Base-by-base conservation (phyloP, 35 echinoderm and acorn worm genomes). In the Patiria miniata region DNA sequence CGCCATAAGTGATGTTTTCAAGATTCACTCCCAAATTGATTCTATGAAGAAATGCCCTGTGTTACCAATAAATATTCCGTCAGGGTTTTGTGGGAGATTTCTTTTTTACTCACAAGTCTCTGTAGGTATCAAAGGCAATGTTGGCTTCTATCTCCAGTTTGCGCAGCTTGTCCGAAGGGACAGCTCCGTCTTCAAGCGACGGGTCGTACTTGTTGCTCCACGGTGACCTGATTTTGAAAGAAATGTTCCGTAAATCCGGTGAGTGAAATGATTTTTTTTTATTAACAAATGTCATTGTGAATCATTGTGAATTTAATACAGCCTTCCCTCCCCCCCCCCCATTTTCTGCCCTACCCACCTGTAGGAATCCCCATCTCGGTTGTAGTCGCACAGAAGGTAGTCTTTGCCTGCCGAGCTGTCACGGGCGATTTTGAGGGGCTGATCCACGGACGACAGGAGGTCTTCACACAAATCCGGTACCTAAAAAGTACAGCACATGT, bases 361-460 rank as follows among this genome's bases (percentile, higher is more conserved):
- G 92, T 94, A 97, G 7, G 95, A 97, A 80, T 97, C 95, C 21
- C 92, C 95, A 82, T 97, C 95, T 91, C 95, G 94, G 89, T 97
- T 97, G 53, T 97, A 97, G 82, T 97, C 95, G 83, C 95, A 97
- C 77, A 97, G 52, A 61, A 97, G 65, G 85, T 97, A 97, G 39
- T 97, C 95, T 76, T 97, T 97, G 36, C 95, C 95, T 1, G 86
- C 87, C 51, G 37, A 36, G 52, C 87, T 93, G 57, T 97, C 95
- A 53, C 92, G 77, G 29, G 95, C 95, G 15, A 97, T 97, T 84
- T 97, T 97, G 21, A 97, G 78, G 19, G 95, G 95, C 61, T 97
- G 95, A 40, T 97, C 95, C 0, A 97, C 92, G 5, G 95, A 97
- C 21, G 95, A 97, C 28, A 97, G 85, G 2, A 97, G 79, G 65